phyloP scores from a whole-genome alignment of 2,113 vertebrate species.

The Poecilia latipinna region DNA sequence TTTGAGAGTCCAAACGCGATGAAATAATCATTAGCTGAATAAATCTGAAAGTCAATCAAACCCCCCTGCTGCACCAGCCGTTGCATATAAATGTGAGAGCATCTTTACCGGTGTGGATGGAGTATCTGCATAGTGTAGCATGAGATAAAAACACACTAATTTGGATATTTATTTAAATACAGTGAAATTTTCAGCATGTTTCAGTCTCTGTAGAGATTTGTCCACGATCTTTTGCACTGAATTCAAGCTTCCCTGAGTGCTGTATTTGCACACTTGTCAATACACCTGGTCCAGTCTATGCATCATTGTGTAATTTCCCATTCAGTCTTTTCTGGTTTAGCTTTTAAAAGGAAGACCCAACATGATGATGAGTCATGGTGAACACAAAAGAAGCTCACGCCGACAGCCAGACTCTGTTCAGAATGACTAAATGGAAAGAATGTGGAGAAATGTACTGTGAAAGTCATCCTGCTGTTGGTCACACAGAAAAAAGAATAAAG shows the following conservation, averaged over 20 bases:
- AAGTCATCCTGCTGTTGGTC: not conserved
- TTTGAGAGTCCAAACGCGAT: no score
- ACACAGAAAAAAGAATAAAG: not conserved
- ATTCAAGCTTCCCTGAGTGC: not conserved
- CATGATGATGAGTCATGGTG: conserved; percentile 39
- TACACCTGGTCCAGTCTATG: not conserved
- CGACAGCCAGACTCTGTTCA: conserved; percentile 1
- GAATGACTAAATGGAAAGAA: conserved; percentile 3
- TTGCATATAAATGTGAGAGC: no score
- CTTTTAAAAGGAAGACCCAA: conserved; percentile 15
- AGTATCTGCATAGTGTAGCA: not conserved
- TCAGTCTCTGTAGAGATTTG: no score
- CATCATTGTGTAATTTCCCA: conserved; percentile 6
- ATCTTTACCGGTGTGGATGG: no score
- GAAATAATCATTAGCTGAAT: no score
- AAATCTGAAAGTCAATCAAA: no score
- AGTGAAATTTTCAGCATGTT: no score
- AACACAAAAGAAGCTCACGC: conserved; percentile 21
- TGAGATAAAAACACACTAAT: not conserved
- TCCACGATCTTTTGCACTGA: no score
- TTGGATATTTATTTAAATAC: no score
- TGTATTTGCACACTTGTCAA: not conserved
- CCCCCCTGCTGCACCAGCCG: no score
- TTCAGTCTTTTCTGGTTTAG: conserved; percentile 3
- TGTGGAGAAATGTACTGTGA: not conserved